These are phyloP conservation scores for Eupithecia insigniata DNA, from an alignment of 2,888 invertebrate genomes.

Conservation along the genomic window DNA sequence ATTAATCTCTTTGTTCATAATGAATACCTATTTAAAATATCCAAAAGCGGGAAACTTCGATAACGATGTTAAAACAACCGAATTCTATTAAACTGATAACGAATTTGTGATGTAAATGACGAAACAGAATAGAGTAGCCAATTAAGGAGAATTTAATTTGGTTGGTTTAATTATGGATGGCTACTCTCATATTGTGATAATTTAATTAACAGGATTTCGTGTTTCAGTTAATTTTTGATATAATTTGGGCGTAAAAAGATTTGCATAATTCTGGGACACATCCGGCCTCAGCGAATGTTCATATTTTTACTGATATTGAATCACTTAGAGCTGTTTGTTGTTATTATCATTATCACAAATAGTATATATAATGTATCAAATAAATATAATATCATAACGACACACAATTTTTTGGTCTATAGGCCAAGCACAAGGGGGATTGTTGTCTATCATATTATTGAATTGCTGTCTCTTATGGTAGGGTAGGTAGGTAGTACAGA, in stretches of 20 bases:
- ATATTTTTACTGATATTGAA: not conserved
- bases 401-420: no score
- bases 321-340: no score
- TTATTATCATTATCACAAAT: no score
- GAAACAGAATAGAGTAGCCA: constrained; percentile 30
- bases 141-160: constrained; percentile 29
- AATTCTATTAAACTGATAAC: constrained; percentile 49
- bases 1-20: constrained; percentile 40
- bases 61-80: constrained; percentile 47
- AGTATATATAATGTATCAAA: no score
- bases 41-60: constrained; percentile 36
- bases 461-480: no score
- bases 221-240: constrained; percentile 5
- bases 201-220: constrained; percentile 2
- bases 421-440: no score
- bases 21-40: constrained; percentile 37
- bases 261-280: not conserved
- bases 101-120: constrained; percentile 46
- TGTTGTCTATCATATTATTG: no score
- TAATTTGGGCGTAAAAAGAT: not conserved
- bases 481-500: no score
- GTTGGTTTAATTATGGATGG: constrained; percentile 8
- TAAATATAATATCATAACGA: no score
- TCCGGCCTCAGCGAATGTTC: not conserved
- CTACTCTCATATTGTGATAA: constrained; percentile 1